Evolutionary conservation across 2,113 vertebrate species (phyloP).

Genomic region (Gambusia holbrooki): DNA sequence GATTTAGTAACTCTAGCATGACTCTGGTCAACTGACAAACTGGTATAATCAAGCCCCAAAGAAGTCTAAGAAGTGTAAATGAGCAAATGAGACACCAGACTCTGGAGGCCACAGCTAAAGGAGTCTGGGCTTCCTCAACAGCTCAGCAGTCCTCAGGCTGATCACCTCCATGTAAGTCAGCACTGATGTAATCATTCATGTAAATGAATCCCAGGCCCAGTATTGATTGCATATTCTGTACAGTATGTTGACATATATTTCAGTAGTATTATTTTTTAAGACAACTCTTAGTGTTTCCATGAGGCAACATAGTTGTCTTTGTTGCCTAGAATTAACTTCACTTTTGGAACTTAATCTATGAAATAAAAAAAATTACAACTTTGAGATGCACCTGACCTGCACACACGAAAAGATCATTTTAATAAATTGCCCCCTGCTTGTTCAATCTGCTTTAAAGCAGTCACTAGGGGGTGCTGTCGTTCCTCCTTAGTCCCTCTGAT

Average conservation of each 20-base stretch:
- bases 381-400: not conserved
- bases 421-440: not conserved
- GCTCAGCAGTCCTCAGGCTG: no score
- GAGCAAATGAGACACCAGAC: not conserved
- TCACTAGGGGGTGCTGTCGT: slow-evolving; percentile 73
- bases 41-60: not conserved
- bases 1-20: not conserved
- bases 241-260: no score
- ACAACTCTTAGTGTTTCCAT: not conserved
- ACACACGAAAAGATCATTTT: not conserved
- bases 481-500: slow-evolving; percentile 40
- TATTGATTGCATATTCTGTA: no score
- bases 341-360: not conserved
- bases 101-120: not conserved
- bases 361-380: not conserved
- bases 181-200: no score
- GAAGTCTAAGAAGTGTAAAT: not conserved
- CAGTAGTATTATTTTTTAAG: no score
- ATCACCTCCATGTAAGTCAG: no score
- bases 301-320: not conserved
- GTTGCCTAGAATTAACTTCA: not conserved
- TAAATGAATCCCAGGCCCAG: no score
- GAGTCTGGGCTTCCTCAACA: no score
- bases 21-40: not conserved
- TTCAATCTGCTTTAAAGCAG: slow-evolving; percentile 6